phyloP scores from a whole-genome alignment of 1,140 invertebrate genomes.

The Vollenhovia emeryi region DNA sequence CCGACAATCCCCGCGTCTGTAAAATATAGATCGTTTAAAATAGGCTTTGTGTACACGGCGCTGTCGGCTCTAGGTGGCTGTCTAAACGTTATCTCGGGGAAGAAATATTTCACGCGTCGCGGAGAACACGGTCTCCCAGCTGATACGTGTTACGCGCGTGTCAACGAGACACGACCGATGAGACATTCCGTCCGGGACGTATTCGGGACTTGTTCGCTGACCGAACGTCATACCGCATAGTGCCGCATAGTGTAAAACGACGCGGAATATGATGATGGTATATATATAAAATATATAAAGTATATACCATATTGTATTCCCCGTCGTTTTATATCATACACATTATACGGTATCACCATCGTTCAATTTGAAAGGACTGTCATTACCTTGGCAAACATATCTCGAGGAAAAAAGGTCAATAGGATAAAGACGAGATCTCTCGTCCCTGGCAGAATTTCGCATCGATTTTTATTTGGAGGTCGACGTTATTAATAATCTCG shows the following conservation, averaged over 20 bases:
- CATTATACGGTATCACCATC: not conserved
- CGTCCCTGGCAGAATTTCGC: not conserved
- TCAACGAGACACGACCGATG: constrained; percentile 15
- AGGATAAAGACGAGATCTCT: not conserved
- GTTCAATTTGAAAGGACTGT: not conserved
- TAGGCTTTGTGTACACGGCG: not conserved
- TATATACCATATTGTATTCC: not conserved
- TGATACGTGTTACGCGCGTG: constrained; percentile 18
- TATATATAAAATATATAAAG: too few relatives aligned
- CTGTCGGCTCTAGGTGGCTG: not conserved
- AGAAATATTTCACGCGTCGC: constrained; percentile 27
- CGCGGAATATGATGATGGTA: not conserved
- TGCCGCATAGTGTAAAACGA: constrained; percentile 23
- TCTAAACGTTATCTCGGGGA: not conserved
- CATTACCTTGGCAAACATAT: not conserved
- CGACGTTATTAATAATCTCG: not conserved
- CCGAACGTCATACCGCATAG: constrained; percentile 27
- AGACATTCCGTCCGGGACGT: not conserved
- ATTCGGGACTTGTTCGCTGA: constrained; percentile 17
- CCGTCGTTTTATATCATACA: too few relatives aligned
- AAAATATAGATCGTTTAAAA: constrained; percentile 11
- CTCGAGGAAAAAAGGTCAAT: not conserved
- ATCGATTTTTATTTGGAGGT: not conserved
- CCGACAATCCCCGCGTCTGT: not conserved
- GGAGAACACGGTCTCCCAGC: not conserved